Percentiles rank a stretch among this genome's conserved stretches.
phyloP scores from a whole-genome alignment of 2,113 vertebrate genomes.

The Cathartes aura region DNA sequence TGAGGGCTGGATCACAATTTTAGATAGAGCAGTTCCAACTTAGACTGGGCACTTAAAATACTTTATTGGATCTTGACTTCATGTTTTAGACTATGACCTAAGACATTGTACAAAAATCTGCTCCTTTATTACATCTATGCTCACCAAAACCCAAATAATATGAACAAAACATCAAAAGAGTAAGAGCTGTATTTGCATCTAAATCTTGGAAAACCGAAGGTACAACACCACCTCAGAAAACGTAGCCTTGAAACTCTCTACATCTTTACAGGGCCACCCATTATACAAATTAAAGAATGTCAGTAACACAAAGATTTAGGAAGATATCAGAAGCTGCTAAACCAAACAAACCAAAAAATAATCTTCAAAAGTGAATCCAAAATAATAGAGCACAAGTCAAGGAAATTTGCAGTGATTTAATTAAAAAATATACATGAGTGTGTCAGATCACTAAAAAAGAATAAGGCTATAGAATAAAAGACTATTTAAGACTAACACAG shows the following conservation, averaged over 20 bases:
- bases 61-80: background rate
- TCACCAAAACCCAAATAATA: background rate
- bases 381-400: background rate
- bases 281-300: background rate
- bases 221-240: background rate
- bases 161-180: background rate
- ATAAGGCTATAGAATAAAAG: background rate
- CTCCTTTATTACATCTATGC: accelerated
- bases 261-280: background rate
- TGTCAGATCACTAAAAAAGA: background rate
- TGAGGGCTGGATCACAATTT: background rate
- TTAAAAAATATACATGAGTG: background rate
- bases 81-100: background rate
- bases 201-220: background rate
- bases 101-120: background rate
- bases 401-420: background rate
- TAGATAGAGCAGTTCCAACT: background rate
- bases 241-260: background rate
- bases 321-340: background rate
- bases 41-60: background rate
- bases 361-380: background rate
- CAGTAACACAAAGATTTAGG: background rate
- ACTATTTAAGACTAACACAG: background rate
- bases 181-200: background rate
- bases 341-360: background rate